Percentiles rank a stretch among this genome's conserved stretches.
Evolutionary conservation across 2,113 vertebrate species (phyloP).

Genomic region (Lepisosteus osseus): DNA sequence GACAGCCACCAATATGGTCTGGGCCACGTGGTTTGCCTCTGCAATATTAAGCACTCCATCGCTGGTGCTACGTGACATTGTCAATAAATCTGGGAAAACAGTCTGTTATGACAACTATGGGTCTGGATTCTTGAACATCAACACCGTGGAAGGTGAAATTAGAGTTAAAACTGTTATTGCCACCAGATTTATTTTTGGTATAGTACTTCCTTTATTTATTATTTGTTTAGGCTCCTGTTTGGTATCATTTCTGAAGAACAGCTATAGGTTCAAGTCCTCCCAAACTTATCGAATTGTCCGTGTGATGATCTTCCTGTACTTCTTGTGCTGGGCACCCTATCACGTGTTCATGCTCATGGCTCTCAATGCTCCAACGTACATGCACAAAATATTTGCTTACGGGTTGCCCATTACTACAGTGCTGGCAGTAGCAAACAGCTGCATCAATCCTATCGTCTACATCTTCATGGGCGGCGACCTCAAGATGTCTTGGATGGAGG

Average conservation of each 20-base stretch:
- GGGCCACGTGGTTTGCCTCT: slow-evolving; percentile 53
- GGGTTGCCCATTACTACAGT: slow-evolving; percentile 59
- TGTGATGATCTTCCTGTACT: slow-evolving; percentile 67
- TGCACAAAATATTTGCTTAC: slow-evolving; percentile 44
- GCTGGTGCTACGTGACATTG: slow-evolving; percentile 60
- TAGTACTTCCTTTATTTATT: slow-evolving; percentile 55
- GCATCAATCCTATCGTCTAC: slow-evolving; percentile 74
- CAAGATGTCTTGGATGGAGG: slow-evolving; percentile 49
- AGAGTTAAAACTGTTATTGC: background rate
- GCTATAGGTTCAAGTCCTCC: slow-evolving; percentile 43
- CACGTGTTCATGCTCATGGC: slow-evolving; percentile 55
- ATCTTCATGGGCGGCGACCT: slow-evolving; percentile 74
- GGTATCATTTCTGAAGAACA: background rate
- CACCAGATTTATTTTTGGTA: slow-evolving; percentile 56
- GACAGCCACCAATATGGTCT: slow-evolving; percentile 41
- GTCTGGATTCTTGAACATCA: background rate
- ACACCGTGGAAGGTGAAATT: background rate
- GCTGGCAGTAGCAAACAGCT: slow-evolving; percentile 66
- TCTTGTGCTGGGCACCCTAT: slow-evolving; percentile 72
- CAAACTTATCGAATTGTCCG: slow-evolving; percentile 67
- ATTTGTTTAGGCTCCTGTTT: slow-evolving; percentile 53
- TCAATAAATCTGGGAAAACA: background rate
- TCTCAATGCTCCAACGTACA: background rate
- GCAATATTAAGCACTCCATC: slow-evolving; percentile 62
- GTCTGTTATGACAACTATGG: slow-evolving; percentile 68